A percentile compares a stretch with the other conserved stretches of the same genome.
Evolutionary conservation across 2,888 invertebrate genomes (phyloP).

Genomic region (Rhodophaea formosa): DNA sequence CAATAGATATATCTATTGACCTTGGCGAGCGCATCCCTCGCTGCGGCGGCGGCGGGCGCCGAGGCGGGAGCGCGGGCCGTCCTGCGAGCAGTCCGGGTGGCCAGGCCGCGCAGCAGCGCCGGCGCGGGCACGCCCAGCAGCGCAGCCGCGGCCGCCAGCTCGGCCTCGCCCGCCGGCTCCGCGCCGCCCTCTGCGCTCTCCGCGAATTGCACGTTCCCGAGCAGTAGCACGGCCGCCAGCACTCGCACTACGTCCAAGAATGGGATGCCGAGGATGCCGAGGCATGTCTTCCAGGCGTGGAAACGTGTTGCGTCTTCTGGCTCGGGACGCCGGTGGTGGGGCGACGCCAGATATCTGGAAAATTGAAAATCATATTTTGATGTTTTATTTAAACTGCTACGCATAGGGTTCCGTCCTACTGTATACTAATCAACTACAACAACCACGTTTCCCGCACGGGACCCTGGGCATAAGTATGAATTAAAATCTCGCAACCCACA

Average conservation of each 20-base stretch:
- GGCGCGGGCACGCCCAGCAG: slow-evolving; percentile 87
- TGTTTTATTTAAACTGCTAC: no score
- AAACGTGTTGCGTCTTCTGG: slow-evolving; percentile 81
- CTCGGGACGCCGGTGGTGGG: slow-evolving; percentile 78
- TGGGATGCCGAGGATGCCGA: slow-evolving; percentile 95
- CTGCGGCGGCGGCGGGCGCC: slow-evolving; percentile 92
- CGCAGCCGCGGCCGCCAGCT: slow-evolving; percentile 92
- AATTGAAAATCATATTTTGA: no score
- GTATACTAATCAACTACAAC: no score
- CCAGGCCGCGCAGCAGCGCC: slow-evolving; percentile 89
- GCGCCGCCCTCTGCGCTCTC: slow-evolving; percentile 89
- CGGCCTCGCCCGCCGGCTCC: slow-evolving; percentile 89
- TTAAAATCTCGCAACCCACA: no score
- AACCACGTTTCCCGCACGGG: no score
- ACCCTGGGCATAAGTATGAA: no score
- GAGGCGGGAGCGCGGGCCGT: slow-evolving; percentile 80
- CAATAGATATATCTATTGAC: no score
- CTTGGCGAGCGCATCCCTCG: slow-evolving; percentile 93
- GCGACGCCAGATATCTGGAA: slow-evolving; percentile 87
- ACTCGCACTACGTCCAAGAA: slow-evolving; percentile 96
- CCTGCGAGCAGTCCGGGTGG: slow-evolving; percentile 88
- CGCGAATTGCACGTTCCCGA: slow-evolving; percentile 95
- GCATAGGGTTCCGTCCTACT: no score
- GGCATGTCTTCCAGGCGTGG: slow-evolving; percentile 95
- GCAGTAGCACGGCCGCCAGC: slow-evolving; percentile 92